Evolutionary conservation across 2,113 vertebrate species (phyloP).

Genomic region (Neotoma lepida): DNA sequence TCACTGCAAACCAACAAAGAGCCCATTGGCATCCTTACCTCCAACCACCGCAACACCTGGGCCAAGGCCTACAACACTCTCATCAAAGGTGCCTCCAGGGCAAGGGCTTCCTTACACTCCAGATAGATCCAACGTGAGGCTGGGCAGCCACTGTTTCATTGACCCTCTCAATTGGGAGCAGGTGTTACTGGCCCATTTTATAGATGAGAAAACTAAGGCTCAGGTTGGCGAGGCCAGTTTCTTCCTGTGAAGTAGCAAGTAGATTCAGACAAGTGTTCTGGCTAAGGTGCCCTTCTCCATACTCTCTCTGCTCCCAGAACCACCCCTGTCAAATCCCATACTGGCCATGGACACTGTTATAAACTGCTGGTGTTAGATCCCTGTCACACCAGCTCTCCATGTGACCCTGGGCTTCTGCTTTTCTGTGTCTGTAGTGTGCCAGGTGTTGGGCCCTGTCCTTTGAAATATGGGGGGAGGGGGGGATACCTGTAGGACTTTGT

Average conservation of each 20-base stretch:
- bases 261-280: not conserved
- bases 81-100: slow-evolving; percentile 89
- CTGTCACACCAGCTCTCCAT: rapidly evolving
- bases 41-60: slow-evolving; percentile 98
- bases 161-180: not conserved
- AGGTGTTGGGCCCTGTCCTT: not conserved
- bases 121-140: not conserved
- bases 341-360: not conserved
- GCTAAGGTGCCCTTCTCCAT: not conserved
- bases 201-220: not conserved
- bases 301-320: not conserved
- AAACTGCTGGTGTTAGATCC: not conserved
- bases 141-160: not conserved
- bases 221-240: not conserved
- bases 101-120: not conserved
- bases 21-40: slow-evolving; percentile 96
- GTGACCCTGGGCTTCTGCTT: not conserved
- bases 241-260: not conserved
- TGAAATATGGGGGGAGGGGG: too few relatives aligned
- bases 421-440: not conserved
- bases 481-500: not conserved
- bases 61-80: slow-evolving; percentile 96
- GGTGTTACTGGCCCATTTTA: not conserved
- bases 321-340: not conserved
- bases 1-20: slow-evolving; percentile 98